Base-by-base conservation (phyloP, 2,888 invertebrate genomes). In the Platypus cylindrus region DNA sequence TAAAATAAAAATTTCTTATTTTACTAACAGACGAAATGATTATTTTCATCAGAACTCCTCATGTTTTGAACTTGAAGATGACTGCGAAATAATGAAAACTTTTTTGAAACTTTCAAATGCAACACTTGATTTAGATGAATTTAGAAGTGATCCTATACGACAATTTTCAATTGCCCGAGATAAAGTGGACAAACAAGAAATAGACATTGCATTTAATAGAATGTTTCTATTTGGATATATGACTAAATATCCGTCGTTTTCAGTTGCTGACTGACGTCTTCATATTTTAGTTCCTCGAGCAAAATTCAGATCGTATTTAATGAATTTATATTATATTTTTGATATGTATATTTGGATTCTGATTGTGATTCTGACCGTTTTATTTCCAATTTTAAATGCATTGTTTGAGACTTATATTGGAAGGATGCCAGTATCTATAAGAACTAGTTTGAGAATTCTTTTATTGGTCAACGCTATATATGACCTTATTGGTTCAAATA, bases 21-120 rank as follows among this genome's bases (percentile, higher is more conserved):
- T n/a, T n/a, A n/a, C n/a, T n/a, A n/a, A n/a, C n/a, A n/a, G n/a
- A n/a, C n/a, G n/a, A n/a, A n/a, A n/a, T n/a, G 12, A 17, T 16
- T 33, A 20, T 15, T n/a, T 11, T 14, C 17, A 35, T 14, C 13
- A 17, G 7, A 14, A n/a, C 14, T 34, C 27, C 17, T 13, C 17
- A n/a, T n/a, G n/a, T n/a, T n/a, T n/a, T n/a, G n/a, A n/a, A n/a
- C n/a, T n/a, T 28, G 40, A 36, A 11, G n/a, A 7, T 5, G 20
- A 36, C 2, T 40, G 40, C 15, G 30, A 28, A 2, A 11, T 16
- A 3, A 18, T 40, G 23, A 33, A 34, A 17, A 16, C n/a, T 1
- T 40, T 40, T 17, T 30, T 36, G n/a, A 30, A 26, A 23, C 27
- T 27, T 7, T 8, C 34, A 17, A 36, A 36, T 11, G 40, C 36